Conservation (phyloP, 2,797 vertebrate species). For the Melopsittacus undulatus region DNA sequence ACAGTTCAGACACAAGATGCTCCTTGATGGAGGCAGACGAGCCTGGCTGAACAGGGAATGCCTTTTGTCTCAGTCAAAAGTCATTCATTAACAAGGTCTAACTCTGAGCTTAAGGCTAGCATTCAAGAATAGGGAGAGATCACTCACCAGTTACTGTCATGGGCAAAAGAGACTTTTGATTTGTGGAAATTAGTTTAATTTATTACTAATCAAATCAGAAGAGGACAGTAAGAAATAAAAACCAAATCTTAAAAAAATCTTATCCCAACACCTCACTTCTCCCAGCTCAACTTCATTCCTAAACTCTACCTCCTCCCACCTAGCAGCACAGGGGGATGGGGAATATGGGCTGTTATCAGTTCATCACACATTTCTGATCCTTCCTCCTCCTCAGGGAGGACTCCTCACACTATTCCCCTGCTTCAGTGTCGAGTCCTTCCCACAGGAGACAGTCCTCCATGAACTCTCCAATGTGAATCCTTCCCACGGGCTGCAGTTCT, state of each 20-base stretch:
- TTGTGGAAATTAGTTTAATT: neutral
- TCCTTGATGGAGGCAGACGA: neutral
- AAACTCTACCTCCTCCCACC: neutral
- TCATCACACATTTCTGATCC: neutral
- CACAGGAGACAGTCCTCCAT: neutral
- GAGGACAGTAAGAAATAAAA: neutral
- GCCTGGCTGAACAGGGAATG: neutral
- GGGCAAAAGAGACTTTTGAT: neutral
- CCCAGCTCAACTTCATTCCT: neutral
- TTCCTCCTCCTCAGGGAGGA: neutral
- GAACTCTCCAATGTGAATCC: neutral
- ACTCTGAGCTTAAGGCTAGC: neutral
- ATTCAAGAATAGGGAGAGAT: neutral
- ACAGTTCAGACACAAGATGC: rapidly evolving
- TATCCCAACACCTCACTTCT: neutral
- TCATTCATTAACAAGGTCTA: neutral
- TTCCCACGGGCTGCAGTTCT: neutral
- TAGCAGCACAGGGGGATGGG: neutral
- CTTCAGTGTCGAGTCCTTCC: neutral
- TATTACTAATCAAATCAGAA: neutral
- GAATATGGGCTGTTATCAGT: neutral
- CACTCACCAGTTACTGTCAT: neutral
- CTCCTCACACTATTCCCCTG: neutral
- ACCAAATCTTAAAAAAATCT: neutral
- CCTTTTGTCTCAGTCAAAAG: neutral